Conservation (phyloP, 2,888 invertebrate species). For the Orchesella flavescens region DNA sequence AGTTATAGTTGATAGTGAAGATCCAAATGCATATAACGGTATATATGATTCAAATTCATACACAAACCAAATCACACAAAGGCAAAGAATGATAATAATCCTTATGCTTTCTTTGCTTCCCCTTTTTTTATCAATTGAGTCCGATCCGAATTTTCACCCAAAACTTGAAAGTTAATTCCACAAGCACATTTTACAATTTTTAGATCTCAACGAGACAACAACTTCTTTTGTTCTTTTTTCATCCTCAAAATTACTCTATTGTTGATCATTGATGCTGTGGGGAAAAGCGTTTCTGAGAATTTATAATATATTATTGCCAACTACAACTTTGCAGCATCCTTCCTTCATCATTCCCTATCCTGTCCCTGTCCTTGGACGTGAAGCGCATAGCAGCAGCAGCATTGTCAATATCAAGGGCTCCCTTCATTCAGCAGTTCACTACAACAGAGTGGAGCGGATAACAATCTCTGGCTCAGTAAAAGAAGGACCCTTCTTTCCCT, state of each 20-base stretch:
- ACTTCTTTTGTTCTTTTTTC: conserved; percentile 21
- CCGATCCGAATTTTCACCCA: not conserved
- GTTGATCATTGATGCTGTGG: conserved; percentile 32
- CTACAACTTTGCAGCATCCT: conserved; percentile 38
- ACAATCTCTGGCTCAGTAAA: no score
- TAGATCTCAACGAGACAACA: not conserved
- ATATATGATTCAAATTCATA: no score
- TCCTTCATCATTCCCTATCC: conserved; percentile 46
- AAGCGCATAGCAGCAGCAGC: conserved; percentile 50
- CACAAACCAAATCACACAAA: not conserved
- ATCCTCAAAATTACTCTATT: conserved; percentile 29
- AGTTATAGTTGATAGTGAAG: not conserved
- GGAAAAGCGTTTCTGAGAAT: conserved; percentile 51
- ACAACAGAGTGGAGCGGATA: not conserved
- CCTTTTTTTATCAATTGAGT: not conserved
- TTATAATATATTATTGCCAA: conserved; percentile 25
- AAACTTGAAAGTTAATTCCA: not conserved
- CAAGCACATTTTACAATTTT: conserved; percentile 22
- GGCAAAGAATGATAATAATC: not conserved
- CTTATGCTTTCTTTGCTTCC: not conserved
- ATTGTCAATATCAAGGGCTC: conserved; percentile 56
- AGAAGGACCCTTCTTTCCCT: conserved; percentile 18
- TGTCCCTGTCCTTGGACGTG: conserved; percentile 53
- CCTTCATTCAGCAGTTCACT: conserved; percentile 15
- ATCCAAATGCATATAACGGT: no score